phyloP scores from a whole-genome alignment of 1,140 invertebrate species.

The Diachasmimorpha longicaudata region DNA sequence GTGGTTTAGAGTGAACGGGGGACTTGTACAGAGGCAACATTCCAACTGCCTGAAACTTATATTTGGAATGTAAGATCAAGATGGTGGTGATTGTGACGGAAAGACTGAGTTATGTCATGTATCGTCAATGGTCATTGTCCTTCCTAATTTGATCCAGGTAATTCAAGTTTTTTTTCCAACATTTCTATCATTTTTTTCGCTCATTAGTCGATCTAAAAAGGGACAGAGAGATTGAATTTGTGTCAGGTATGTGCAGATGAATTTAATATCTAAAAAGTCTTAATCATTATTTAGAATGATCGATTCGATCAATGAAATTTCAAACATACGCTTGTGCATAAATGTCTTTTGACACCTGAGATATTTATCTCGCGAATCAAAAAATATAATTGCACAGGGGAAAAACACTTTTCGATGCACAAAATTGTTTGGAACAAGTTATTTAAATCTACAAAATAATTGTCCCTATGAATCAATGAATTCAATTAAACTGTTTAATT shows the following conservation, averaged over 20 bases:
- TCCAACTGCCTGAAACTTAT: conserved; percentile 40
- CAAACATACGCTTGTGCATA: background rate
- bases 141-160: conserved; percentile 38
- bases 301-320: background rate
- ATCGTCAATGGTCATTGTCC: conserved; percentile 38
- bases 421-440: too few relatives aligned
- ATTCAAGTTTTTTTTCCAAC: conserved; percentile 6
- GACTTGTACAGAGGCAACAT: conserved; percentile 22
- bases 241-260: too few relatives aligned
- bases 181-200: background rate
- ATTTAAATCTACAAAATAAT: too few relatives aligned
- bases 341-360: background rate
- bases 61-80: conserved; percentile 51
- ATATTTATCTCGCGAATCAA: background rate
- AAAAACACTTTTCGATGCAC: too few relatives aligned
- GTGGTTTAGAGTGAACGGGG: background rate
- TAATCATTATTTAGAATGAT: too few relatives aligned
- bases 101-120: conserved; percentile 42
- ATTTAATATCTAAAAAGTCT: too few relatives aligned
- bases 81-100: conserved; percentile 45
- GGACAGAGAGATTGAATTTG: too few relatives aligned
- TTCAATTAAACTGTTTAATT: background rate
- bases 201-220: too few relatives aligned
- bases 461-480: too few relatives aligned
- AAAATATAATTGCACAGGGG: too few relatives aligned